A percentile compares a stretch with the other conserved stretches of the same genome.
phyloP scores from a whole-genome alignment of 1,140 invertebrate genomes.

The Temnothorax curvispinosus region DNA sequence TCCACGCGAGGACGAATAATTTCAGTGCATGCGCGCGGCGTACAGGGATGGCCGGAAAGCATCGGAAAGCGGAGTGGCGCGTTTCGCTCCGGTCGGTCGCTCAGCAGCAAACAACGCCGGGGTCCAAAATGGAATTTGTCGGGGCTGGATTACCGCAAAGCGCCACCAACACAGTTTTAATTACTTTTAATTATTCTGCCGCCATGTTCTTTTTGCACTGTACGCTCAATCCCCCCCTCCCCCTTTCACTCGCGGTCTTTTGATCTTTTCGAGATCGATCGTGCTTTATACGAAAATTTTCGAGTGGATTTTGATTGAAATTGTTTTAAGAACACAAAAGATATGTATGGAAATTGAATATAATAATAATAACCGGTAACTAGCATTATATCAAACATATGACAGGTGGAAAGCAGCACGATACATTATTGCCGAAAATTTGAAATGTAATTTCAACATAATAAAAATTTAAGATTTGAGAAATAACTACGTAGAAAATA shows the following conservation, averaged over 20 bases:
- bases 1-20: conserved; percentile 62
- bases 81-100: conserved; percentile 34
- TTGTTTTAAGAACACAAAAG: neutral
- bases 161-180: conserved; percentile 70
- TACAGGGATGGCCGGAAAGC: conserved; percentile 36
- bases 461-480: neutral
- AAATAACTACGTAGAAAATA: too few species aligned
- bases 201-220: conserved; percentile 15
- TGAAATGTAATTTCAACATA: neutral
- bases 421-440: neutral
- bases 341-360: conserved; percentile 3
- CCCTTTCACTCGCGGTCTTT: neutral
- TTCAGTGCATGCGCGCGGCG: conserved; percentile 44
- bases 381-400: neutral
- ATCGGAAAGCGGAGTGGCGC: conserved; percentile 52
- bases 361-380: neutral
- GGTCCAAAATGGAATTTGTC: conserved; percentile 78
- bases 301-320: neutral
- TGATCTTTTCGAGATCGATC: conserved; percentile 15
- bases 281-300: conserved; percentile 47
- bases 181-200: conserved; percentile 76
- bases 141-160: conserved; percentile 68
- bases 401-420: neutral
- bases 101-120: conserved; percentile 53
- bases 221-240: neutral